Conservation (phyloP, 1,140 invertebrate species). For the Hyles euphorbiae region DNA sequence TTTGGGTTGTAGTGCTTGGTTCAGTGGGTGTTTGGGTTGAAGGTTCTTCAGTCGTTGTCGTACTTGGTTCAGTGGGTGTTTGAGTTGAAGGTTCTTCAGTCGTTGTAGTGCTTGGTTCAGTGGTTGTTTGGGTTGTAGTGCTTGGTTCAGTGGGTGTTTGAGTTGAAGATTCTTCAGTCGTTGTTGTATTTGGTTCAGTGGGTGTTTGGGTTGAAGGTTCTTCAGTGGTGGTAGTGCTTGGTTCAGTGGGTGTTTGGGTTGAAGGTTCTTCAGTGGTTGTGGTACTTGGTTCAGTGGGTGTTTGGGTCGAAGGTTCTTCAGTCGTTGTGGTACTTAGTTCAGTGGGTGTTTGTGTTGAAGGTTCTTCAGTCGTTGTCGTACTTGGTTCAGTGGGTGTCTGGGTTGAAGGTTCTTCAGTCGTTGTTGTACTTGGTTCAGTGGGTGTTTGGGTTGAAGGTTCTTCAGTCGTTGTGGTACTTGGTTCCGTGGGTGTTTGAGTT, state of each 20-base stretch:
- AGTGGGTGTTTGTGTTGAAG: not conserved
- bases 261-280: not conserved
- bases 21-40: not conserved
- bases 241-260: not conserved
- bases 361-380: slow-evolving; percentile 4
- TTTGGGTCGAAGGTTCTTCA: not conserved
- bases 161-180: not conserved
- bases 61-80: not conserved
- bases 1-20: not conserved
- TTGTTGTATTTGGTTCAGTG: not conserved
- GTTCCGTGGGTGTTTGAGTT: not conserved
- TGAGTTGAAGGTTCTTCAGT: not conserved
- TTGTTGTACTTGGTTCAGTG: slow-evolving; percentile 11
- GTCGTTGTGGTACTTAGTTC: not conserved
- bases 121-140: not conserved
- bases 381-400: not conserved
- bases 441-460: not conserved
- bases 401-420: slow-evolving; percentile 2
- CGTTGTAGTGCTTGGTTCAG: not conserved
- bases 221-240: too few species aligned
- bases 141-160: not conserved
- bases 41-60: not conserved
- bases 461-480: not conserved
- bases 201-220: not conserved
- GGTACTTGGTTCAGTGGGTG: not conserved